Percentiles rank a stretch among this genome's conserved stretches.
These are phyloP conservation scores for Paratilapia polleni DNA, from an alignment of 2,113 vertebrate species.

Conservation along the genomic window DNA sequence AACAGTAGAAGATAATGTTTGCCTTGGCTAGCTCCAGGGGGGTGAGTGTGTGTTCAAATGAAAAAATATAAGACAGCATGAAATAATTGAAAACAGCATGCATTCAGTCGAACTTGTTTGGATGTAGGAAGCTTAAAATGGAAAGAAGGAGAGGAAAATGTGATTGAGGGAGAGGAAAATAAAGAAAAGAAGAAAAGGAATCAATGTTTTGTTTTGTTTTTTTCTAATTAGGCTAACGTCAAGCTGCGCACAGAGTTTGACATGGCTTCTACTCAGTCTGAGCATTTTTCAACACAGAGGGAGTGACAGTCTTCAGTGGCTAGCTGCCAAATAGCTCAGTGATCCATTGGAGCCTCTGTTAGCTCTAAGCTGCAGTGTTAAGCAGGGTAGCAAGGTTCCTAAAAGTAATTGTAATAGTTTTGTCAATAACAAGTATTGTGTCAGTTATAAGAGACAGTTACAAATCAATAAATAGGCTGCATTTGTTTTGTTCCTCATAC, in stretches of 20 bases:
- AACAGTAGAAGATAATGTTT: slow-evolving; percentile 16
- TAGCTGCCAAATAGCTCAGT: slow-evolving; percentile 2
- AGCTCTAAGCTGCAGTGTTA: not conserved
- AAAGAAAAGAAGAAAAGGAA: not conserved
- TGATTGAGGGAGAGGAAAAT: slow-evolving; percentile 12
- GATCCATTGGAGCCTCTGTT: slow-evolving; percentile 3
- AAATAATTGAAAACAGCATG: slow-evolving; percentile 61
- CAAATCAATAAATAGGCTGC: not conserved
- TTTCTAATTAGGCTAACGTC: slow-evolving; percentile 31
- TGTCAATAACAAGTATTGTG: not conserved
- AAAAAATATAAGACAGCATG: slow-evolving; percentile 25
- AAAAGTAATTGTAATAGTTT: not conserved
- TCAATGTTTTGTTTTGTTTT: slow-evolving; percentile 1
- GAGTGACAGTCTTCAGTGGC: slow-evolving; percentile 23
- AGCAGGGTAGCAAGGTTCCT: not conserved
- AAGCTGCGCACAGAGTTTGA: slow-evolving; percentile 15
- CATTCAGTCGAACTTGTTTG: slow-evolving; percentile 24
- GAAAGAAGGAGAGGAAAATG: not conserved
- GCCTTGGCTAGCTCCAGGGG: slow-evolving; percentile 3
- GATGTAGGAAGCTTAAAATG: slow-evolving; percentile 4
- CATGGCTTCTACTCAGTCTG: slow-evolving; percentile 15
- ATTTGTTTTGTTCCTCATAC: not conserved
- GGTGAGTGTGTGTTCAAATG: slow-evolving; percentile 19
- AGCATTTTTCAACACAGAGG: slow-evolving; percentile 18
- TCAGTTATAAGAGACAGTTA: not conserved